A percentile compares a stretch with the other conserved stretches of the same genome.
These are phyloP conservation scores for Pterostichus madidus DNA, from an alignment of 2,888 invertebrate genomes.

Conservation along the genomic window DNA sequence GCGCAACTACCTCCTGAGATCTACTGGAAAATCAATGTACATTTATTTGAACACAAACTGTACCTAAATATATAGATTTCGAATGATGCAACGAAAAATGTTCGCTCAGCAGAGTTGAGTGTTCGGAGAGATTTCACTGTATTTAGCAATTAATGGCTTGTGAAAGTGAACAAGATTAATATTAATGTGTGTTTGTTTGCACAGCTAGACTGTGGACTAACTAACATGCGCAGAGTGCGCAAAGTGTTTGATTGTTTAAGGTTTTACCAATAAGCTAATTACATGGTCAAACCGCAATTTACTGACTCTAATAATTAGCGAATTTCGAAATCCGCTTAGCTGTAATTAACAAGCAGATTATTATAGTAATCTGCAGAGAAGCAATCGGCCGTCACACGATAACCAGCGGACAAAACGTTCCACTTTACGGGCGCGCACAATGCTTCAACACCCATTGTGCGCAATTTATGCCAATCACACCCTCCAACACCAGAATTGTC, in stretches of 20 bases:
- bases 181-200: slow-evolving; percentile 11
- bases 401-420: slow-evolving; percentile 53
- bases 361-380: slow-evolving; percentile 55
- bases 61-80: too few species aligned
- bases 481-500: slow-evolving; percentile 18
- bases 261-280: slow-evolving; percentile 58
- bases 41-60: too few species aligned
- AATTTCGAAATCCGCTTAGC: slow-evolving; percentile 63
- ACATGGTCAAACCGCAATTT: slow-evolving; percentile 49
- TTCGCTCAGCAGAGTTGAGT: background rate
- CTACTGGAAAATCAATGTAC: too few species aligned
- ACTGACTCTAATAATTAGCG: slow-evolving; percentile 62
- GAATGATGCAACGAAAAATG: too few species aligned
- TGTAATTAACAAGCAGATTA: slow-evolving; percentile 67
- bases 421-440: slow-evolving; percentile 18
- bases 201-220: background rate
- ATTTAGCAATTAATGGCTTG: slow-evolving; percentile 8
- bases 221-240: too few species aligned
- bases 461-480: slow-evolving; percentile 43
- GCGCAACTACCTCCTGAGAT: too few species aligned
- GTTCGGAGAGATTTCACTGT: background rate
- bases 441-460: slow-evolving; percentile 26
- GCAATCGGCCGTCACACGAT: slow-evolving; percentile 62
- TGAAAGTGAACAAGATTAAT: background rate
- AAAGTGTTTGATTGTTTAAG: slow-evolving; percentile 33